Percentiles rank a stretch among this genome's conserved stretches.
These are phyloP conservation scores for Microtus oregoni DNA, from an alignment of 2,113 vertebrate species.

Conservation along the genomic window DNA sequence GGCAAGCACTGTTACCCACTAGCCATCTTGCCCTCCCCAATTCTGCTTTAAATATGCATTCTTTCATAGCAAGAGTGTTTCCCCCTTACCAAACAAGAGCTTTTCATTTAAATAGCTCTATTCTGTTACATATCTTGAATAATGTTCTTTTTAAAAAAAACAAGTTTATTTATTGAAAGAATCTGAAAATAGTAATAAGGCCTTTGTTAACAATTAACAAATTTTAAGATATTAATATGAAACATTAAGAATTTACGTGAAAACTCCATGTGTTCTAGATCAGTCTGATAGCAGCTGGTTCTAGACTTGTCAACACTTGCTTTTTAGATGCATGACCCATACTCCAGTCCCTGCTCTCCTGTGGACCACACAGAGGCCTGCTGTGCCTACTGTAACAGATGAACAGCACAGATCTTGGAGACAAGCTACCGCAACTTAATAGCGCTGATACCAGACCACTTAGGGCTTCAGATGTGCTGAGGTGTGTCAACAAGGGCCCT, in stretches of 20 bases:
- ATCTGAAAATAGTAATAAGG: slow-evolving; percentile 85
- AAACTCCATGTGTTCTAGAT: slow-evolving; percentile 68
- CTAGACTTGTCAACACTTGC: not conserved
- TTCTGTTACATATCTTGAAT: slow-evolving; percentile 19
- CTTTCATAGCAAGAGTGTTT: not conserved
- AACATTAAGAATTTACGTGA: slow-evolving; percentile 81
- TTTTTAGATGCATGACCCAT: not conserved
- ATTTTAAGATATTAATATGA: slow-evolving; percentile 83
- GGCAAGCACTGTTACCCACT: not conserved
- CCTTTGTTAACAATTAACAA: slow-evolving; percentile 87
- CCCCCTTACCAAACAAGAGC: slow-evolving; percentile 14
- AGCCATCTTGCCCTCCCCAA: not conserved
- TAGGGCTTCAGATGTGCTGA: too few relatives aligned
- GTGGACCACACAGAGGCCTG: not conserved
- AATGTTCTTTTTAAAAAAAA: slow-evolving; percentile 49
- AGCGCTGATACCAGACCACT: not conserved
- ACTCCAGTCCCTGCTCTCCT: not conserved
- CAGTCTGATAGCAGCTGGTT: slow-evolving; percentile 7
- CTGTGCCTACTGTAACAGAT: accelerated
- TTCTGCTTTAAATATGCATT: not conserved
- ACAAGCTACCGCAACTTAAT: not conserved
- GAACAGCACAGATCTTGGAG: not conserved
- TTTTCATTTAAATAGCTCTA: slow-evolving; percentile 13
- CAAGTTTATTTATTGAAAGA: slow-evolving; percentile 91
- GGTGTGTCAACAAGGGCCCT: not conserved